Evolutionary conservation across 1,140 invertebrate genomes (phyloP).

Genomic region (Drosophila parabipectinata): DNA sequence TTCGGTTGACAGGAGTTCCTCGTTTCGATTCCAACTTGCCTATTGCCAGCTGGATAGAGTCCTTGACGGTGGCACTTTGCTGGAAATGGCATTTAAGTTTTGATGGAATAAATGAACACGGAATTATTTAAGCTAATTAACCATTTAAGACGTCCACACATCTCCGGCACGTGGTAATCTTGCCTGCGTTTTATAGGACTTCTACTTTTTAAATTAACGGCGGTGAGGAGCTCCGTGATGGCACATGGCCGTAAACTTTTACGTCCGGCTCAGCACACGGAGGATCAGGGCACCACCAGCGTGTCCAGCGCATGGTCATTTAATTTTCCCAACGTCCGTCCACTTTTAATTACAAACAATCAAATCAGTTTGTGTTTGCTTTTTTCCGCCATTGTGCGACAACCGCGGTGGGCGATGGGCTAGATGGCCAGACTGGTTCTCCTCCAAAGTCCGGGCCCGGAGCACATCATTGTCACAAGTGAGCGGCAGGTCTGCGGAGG

Average conservation of each 20-base stretch:
- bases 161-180: slow-evolving; percentile 45
- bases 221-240: slow-evolving; percentile 27
- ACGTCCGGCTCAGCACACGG: slow-evolving; percentile 27
- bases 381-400: slow-evolving; percentile 26
- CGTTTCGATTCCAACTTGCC: slow-evolving; percentile 29
- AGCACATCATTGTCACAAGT: slow-evolving; percentile 49
- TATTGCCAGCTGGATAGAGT: slow-evolving; percentile 12
- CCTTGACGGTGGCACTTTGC: slow-evolving; percentile 19
- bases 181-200: slow-evolving; percentile 57
- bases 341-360: slow-evolving; percentile 83
- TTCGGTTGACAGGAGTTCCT: slow-evolving; percentile 50
- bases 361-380: slow-evolving; percentile 78
- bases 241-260: slow-evolving; percentile 73
- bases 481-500: slow-evolving; percentile 18
- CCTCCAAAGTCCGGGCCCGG: slow-evolving; percentile 10
- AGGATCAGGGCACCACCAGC: slow-evolving; percentile 17
- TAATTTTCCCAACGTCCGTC: slow-evolving; percentile 76
- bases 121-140: slow-evolving; percentile 62
- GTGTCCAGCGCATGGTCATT: slow-evolving; percentile 65
- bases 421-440: slow-evolving; percentile 1
- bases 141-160: slow-evolving; percentile 50
- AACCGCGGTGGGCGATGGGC: background rate
- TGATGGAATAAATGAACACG: slow-evolving; percentile 39
- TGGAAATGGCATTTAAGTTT: slow-evolving; percentile 41
- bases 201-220: slow-evolving; percentile 72